These are phyloP conservation scores for Rhinichthys klamathensis DNA, from an alignment of 2,113 vertebrate species.

Conservation along the genomic window DNA sequence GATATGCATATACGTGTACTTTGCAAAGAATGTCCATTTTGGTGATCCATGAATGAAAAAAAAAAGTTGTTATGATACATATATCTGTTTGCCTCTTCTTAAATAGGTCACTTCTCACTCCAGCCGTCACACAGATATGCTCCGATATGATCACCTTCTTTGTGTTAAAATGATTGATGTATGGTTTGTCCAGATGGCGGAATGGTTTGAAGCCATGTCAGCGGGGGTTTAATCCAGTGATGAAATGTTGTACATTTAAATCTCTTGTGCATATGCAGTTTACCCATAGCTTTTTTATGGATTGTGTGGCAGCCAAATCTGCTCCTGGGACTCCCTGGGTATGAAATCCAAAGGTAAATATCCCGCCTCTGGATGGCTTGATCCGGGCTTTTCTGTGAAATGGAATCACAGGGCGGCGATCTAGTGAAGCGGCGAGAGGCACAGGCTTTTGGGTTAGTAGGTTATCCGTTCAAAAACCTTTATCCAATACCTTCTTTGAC, in stretches of 20 bases:
- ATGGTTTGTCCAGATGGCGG: slow-evolving; percentile 59
- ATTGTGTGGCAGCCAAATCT: slow-evolving; percentile 22
- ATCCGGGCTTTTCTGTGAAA: slow-evolving; percentile 21
- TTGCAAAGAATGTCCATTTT: background rate
- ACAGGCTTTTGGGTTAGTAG: slow-evolving; percentile 7
- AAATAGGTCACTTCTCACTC: slow-evolving; percentile 74
- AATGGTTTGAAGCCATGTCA: slow-evolving; percentile 43
- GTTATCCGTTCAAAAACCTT: slow-evolving; percentile 4
- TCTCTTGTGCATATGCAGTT: slow-evolving; percentile 29
- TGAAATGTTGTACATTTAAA: slow-evolving; percentile 10
- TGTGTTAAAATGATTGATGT: slow-evolving; percentile 62
- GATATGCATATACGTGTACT: background rate
- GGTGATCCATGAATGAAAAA: no score
- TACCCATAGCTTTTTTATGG: slow-evolving; percentile 10
- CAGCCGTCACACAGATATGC: slow-evolving; percentile 58
- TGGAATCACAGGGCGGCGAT: background rate
- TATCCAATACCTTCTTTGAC: background rate
- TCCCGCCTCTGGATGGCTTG: background rate
- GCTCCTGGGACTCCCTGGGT: background rate
- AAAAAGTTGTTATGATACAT: background rate
- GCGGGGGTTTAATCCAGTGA: slow-evolving; percentile 18
- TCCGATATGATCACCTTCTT: slow-evolving; percentile 63
- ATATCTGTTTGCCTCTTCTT: slow-evolving; percentile 51
- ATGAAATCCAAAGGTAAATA: slow-evolving; percentile 22
- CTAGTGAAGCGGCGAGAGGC: background rate